Base-by-base conservation (phyloP, 2,888 invertebrate genomes). In the Encarsia formosa region DNA sequence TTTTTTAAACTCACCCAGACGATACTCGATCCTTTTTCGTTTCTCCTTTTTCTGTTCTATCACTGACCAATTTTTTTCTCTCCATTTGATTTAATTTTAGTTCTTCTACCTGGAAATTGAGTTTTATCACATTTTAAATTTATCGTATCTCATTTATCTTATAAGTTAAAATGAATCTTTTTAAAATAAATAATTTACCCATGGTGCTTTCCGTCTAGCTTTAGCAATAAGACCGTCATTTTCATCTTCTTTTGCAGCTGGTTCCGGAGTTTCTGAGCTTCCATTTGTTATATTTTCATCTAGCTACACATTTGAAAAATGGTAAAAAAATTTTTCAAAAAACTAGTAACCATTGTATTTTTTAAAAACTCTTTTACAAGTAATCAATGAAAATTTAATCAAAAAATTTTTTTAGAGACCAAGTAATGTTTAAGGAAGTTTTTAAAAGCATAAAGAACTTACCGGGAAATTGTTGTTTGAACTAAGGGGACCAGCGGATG, bases 211-310 rank as follows among this genome's bases (percentile, higher is more conserved):
- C 51, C 63, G 62, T 48, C 67, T 66, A 20, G 65, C 61, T 63
- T 69, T 71, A 5, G 61, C 63, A 22, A 59, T 50, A 15, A 61
- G 44, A 22, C 65, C 65, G 50, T 71, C 71, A 40, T 59, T 61
- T 20, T 70, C 73, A 35, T 72, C 71, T 31, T 71, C 70, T 32
- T 57, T 57, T 24, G 63, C 61, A 24, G 64, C 48, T 38, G 61
- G 59, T 42, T 73, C 73, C 37, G 22, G 13, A 39, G 63, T 61
- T 13, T 65, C 61, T 26, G 71, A 71, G 16, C 62, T 70, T 5
- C 75, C 75, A 56, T 75, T 75, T 29, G 71, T 65, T 55, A 74
- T 62, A 41, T 63, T 68, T 47, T 68, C 68, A 19, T 73, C 71
- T 70, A 73, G 38, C 3, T 47, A 13, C 16, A 22, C 22, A 4